Percentiles rank a stretch among this genome's conserved stretches.
Evolutionary conservation across 1,140 invertebrate genomes (phyloP).

Genomic region (Pseudomyrmex dendroicus): DNA sequence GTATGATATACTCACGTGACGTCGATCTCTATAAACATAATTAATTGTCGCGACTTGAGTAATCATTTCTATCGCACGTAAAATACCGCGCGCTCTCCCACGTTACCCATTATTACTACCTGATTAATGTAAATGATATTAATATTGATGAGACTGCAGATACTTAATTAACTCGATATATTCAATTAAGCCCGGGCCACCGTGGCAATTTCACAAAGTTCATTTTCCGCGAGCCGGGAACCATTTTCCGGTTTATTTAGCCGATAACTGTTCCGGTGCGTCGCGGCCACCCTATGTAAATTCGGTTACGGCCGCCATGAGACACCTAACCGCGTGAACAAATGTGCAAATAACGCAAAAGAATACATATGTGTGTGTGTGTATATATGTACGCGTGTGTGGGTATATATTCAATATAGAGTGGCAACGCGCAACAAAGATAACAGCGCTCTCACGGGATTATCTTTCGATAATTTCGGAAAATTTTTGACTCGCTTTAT

Average conservation of each 20-base stretch:
- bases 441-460: slow-evolving; percentile 1
- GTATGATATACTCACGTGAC: background rate
- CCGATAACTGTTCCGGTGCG: slow-evolving; percentile 46
- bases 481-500: background rate
- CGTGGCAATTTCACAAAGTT: slow-evolving; percentile 54
- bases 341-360: slow-evolving; percentile 46
- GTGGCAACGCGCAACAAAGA: background rate
- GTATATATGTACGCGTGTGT: background rate
- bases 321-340: slow-evolving; percentile 37
- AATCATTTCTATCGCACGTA: slow-evolving; percentile 27
- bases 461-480: background rate
- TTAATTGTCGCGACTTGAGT: slow-evolving; percentile 37
- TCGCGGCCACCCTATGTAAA: slow-evolving; percentile 48
- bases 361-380: background rate
- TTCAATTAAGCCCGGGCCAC: slow-evolving; percentile 46
- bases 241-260: slow-evolving; percentile 60
- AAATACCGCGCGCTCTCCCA: background rate
- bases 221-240: slow-evolving; percentile 39
- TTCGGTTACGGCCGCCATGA: slow-evolving; percentile 50
- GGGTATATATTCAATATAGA: slow-evolving; percentile 39
- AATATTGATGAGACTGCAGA: slow-evolving; percentile 58
- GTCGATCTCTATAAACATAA: slow-evolving; percentile 17
- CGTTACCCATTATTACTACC: slow-evolving; percentile 39
- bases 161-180: slow-evolving; percentile 58
- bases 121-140: slow-evolving; percentile 57